Conservation (phyloP, 2,113 vertebrate genomes). For the Nothoprocta pentlandii region DNA sequence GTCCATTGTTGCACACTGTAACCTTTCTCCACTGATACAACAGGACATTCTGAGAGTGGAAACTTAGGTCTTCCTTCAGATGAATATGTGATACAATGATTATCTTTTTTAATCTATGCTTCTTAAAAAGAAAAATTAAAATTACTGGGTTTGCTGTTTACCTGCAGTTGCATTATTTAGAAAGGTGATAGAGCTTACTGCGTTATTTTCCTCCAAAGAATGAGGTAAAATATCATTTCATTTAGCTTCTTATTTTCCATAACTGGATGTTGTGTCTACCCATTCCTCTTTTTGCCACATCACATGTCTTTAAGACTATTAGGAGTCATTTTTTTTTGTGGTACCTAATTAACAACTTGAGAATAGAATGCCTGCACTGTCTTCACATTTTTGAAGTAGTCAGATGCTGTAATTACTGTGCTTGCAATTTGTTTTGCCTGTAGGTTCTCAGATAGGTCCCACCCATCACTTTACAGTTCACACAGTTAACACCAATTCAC, state of each 20-base stretch:
- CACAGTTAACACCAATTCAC: background rate
- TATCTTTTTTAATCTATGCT: background rate
- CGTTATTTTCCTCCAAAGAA: background rate
- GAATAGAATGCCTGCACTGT: slow-evolving; percentile 47
- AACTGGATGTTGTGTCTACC: slow-evolving; percentile 5
- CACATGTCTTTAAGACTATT: background rate
- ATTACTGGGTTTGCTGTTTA: background rate
- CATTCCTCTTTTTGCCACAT: background rate
- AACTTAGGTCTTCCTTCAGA: background rate
- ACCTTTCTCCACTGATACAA: background rate
- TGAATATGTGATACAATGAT: background rate
- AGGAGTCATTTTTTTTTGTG: slow-evolving; percentile 4
- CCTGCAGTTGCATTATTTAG: background rate
- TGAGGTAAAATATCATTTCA: background rate
- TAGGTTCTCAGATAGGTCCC: slow-evolving; percentile 6
- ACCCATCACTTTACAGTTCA: slow-evolving; percentile 8
- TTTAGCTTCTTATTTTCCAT: background rate
- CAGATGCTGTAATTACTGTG: slow-evolving; percentile 43
- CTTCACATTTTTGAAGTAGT: slow-evolving; percentile 12
- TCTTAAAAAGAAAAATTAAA: background rate
- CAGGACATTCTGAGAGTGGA: background rate
- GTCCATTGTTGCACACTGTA: background rate
- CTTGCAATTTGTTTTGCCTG: background rate
- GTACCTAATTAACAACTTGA: slow-evolving; percentile 41
- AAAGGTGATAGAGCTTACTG: background rate